phyloP scores from a whole-genome alignment of 2,113 vertebrate genomes.

The Progne subis region DNA sequence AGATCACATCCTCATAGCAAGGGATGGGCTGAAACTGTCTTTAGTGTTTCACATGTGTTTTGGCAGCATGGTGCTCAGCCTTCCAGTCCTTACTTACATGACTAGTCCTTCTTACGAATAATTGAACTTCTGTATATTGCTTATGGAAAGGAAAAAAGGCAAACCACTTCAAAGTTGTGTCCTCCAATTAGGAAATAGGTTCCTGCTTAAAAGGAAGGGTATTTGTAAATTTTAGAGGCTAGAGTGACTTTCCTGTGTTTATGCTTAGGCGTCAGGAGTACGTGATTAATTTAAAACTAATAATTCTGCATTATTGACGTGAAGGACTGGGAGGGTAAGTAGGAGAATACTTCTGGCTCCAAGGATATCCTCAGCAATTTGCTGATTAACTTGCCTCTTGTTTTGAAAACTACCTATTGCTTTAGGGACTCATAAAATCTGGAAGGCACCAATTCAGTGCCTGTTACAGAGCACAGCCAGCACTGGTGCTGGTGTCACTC shows the following conservation, averaged over 20 bases:
- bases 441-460: background rate
- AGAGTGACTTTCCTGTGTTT: background rate
- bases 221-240: background rate
- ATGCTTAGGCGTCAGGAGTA: background rate
- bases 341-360: background rate
- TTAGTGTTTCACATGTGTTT: background rate
- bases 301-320: background rate
- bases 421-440: background rate
- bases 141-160: background rate
- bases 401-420: background rate
- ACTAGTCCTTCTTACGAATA: slow-evolving; percentile 17
- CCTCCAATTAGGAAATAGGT: background rate
- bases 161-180: background rate
- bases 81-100: slow-evolving; percentile 15
- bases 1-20: background rate
- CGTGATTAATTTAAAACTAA: background rate
- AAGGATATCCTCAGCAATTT: background rate
- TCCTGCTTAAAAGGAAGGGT: background rate
- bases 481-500: accelerated
- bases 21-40: background rate
- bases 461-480: background rate
- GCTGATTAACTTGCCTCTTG: background rate
- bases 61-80: background rate
- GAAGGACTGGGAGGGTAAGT: background rate
- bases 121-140: slow-evolving; percentile 6